phyloP scores from a whole-genome alignment of 2,797 vertebrate genomes.

The Tachyglossus aculeatus region DNA sequence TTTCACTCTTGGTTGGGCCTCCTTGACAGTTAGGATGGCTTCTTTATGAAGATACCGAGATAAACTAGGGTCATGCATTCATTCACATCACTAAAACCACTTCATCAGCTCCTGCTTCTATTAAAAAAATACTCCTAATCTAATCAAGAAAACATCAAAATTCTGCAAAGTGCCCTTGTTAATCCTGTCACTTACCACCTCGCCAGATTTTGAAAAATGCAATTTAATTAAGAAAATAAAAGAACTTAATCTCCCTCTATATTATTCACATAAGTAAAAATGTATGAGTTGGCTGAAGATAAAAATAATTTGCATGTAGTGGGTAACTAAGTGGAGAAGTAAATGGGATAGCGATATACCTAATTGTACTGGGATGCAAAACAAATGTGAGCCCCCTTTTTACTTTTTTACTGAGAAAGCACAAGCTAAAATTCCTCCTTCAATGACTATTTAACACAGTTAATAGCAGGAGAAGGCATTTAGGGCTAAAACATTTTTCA shows the following conservation, averaged over 20 bases:
- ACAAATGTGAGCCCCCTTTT: neutral
- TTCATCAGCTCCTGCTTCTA: conserved; percentile 65
- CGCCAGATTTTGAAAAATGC: conserved; percentile 64
- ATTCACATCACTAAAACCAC: conserved; percentile 59
- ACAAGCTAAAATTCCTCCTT: neutral
- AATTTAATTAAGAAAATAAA: conserved; percentile 75
- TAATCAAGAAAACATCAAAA: conserved; percentile 75
- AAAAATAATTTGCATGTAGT: conserved; percentile 58
- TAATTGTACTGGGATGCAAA: neutral
- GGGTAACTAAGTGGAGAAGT: conserved; percentile 16
- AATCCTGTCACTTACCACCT: conserved; percentile 68
- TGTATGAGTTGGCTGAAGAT: conserved; percentile 45
- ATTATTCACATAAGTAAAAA: conserved; percentile 61
- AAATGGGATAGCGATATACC: conserved; percentile 9
- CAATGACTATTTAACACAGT: neutral
- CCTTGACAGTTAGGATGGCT: conserved; percentile 65
- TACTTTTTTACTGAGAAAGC: too few species aligned
- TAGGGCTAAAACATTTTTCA: neutral
- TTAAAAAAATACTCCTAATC: conserved; percentile 68
- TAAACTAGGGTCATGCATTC: conserved; percentile 62
- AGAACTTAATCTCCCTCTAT: conserved; percentile 51
- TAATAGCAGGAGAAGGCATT: neutral
- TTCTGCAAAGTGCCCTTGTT: conserved; percentile 63
- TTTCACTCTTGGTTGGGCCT: conserved; percentile 76
- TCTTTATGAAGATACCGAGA: conserved; percentile 69